Conservation (phyloP, 2,113 vertebrate genomes). For the Xiphophorus hellerii region DNA sequence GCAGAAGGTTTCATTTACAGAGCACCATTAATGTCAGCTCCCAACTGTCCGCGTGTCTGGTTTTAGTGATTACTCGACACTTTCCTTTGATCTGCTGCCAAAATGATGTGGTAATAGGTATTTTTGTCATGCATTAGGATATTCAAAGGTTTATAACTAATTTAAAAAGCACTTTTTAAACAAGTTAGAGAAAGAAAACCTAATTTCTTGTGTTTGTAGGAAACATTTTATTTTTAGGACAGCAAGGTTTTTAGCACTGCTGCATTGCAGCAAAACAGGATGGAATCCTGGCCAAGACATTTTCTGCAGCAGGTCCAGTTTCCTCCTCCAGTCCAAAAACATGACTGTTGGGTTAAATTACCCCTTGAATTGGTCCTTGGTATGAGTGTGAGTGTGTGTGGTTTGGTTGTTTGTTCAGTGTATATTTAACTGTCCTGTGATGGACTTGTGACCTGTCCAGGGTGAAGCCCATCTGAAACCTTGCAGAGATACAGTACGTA, state of each 20-base stretch:
- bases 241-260: background rate
- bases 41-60: background rate
- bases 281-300: background rate
- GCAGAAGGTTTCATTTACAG: slow-evolving; percentile 9
- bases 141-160: background rate
- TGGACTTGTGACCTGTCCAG: background rate
- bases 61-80: background rate
- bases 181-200: background rate
- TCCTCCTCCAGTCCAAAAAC: background rate
- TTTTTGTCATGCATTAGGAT: background rate
- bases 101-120: background rate
- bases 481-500: no score
- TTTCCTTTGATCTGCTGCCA: background rate
- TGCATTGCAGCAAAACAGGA: background rate
- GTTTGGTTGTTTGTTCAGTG: no score
- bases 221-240: background rate
- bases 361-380: background rate
- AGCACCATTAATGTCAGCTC: background rate
- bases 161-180: background rate
- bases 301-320: background rate
- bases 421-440: background rate
- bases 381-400: background rate
- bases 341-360: background rate
- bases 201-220: background rate
- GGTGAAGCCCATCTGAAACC: no score